These are phyloP conservation scores for Motacilla alba DNA, from an alignment of 2,113 vertebrate species.

Conservation along the genomic window DNA sequence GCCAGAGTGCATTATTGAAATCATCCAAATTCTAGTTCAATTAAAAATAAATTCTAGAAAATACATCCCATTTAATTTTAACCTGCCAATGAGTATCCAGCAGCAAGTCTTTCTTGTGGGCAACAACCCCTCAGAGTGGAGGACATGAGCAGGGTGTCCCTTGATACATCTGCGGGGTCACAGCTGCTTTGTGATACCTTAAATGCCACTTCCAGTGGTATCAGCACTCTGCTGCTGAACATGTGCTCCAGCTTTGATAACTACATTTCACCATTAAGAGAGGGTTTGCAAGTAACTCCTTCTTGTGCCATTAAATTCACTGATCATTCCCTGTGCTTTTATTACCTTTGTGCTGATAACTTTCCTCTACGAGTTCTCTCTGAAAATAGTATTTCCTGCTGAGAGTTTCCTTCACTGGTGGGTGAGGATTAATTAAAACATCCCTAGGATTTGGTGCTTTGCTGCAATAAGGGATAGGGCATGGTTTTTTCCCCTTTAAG, in stretches of 20 bases:
- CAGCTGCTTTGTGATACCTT: neutral
- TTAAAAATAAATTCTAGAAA: neutral
- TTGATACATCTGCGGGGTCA: neutral
- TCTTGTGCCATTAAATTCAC: neutral
- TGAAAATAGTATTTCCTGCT: neutral
- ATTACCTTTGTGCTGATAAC: neutral
- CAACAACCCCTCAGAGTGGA: neutral
- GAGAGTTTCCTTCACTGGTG: neutral
- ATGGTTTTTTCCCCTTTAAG: neutral
- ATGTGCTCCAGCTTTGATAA: fast-evolving
- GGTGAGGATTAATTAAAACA: neutral
- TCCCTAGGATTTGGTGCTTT: neutral
- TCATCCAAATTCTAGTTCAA: neutral
- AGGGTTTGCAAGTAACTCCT: neutral
- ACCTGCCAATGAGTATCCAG: neutral
- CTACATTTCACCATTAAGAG: neutral
- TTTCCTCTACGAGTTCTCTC: neutral
- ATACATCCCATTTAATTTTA: neutral
- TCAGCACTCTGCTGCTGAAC: neutral
- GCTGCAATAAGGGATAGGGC: neutral
- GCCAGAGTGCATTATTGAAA: neutral
- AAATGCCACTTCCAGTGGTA: neutral
- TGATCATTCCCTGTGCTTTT: neutral
- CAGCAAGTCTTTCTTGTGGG: neutral
- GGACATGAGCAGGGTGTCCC: neutral